phyloP scores from a whole-genome alignment of 2,797 vertebrate species.

The Pteropus rufus region DNA sequence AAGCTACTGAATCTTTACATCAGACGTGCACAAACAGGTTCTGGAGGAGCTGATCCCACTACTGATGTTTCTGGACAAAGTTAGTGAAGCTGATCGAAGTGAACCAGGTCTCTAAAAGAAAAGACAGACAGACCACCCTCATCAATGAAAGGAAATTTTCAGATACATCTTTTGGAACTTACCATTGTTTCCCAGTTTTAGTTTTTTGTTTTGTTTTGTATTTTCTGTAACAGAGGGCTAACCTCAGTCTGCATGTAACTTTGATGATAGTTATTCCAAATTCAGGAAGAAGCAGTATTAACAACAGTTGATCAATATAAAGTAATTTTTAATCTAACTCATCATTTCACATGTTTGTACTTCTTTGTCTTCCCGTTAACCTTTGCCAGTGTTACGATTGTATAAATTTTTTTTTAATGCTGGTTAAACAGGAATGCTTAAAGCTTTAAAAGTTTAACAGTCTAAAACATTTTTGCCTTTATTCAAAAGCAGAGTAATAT shows the following conservation, averaged over 20 bases:
- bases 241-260: constrained; percentile 86
- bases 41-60: constrained; percentile 87
- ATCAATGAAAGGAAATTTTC: constrained; percentile 77
- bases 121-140: constrained; percentile 73
- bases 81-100: constrained; percentile 82
- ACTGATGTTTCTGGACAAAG: constrained; percentile 88
- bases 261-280: constrained; percentile 83
- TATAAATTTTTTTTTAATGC: constrained; percentile 80
- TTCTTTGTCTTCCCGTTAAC: constrained; percentile 84
- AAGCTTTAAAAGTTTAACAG: constrained; percentile 82
- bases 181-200: background rate
- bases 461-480: constrained; percentile 79
- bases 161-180: constrained; percentile 70
- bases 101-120: constrained; percentile 80
- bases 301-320: constrained; percentile 82
- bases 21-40: constrained; percentile 96
- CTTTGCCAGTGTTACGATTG: constrained; percentile 85
- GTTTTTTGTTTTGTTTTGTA: constrained; percentile 50
- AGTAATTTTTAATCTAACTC: constrained; percentile 79
- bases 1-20: constrained; percentile 99
- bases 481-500: constrained; percentile 80
- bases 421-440: constrained; percentile 85
- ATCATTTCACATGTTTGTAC: constrained; percentile 80
- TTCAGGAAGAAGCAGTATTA: constrained; percentile 85
- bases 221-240: constrained; percentile 72